These are phyloP conservation scores for Drosophila micromelanica DNA, from an alignment of 1,140 invertebrate species.

Conservation along the genomic window DNA sequence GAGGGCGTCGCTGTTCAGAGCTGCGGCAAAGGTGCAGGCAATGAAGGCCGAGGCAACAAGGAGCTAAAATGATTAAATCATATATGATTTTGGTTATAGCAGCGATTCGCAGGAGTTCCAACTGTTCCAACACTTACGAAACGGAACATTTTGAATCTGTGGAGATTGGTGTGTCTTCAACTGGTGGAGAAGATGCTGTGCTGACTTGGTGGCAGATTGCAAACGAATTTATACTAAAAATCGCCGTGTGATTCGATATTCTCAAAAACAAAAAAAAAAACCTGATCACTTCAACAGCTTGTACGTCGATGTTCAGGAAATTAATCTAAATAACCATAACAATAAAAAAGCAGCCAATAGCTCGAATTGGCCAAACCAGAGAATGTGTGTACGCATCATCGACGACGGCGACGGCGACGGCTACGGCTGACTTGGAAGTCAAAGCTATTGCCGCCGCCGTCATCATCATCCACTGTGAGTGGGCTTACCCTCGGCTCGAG, in stretches of 20 bases:
- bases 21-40: conserved; percentile 56
- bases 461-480: conserved; percentile 19
- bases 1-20: conserved; percentile 30
- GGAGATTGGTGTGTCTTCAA: conserved; percentile 38
- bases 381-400: conserved; percentile 33
- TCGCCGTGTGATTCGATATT: conserved; percentile 32
- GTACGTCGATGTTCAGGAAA: conserved; percentile 62
- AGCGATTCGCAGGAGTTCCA: too few relatives aligned
- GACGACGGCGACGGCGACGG: neutral
- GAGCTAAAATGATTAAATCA: conserved; percentile 27
- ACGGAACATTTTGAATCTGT: conserved; percentile 69
- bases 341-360: conserved; percentile 40
- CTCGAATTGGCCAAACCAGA: conserved; percentile 53
- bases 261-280: conserved; percentile 32
- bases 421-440: conserved; percentile 5
- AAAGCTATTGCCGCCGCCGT: neutral
- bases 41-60: conserved; percentile 64
- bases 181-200: conserved; percentile 57
- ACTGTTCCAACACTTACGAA: conserved; percentile 49
- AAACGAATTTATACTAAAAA: conserved; percentile 66
- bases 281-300: conserved; percentile 49
- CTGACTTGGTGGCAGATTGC: conserved; percentile 44
- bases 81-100: neutral
- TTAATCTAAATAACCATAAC: conserved; percentile 77
- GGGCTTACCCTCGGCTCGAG: conserved; percentile 19